phyloP scores from a whole-genome alignment of 2,888 invertebrate genomes.

The Lordiphosa andalusiaca region DNA sequence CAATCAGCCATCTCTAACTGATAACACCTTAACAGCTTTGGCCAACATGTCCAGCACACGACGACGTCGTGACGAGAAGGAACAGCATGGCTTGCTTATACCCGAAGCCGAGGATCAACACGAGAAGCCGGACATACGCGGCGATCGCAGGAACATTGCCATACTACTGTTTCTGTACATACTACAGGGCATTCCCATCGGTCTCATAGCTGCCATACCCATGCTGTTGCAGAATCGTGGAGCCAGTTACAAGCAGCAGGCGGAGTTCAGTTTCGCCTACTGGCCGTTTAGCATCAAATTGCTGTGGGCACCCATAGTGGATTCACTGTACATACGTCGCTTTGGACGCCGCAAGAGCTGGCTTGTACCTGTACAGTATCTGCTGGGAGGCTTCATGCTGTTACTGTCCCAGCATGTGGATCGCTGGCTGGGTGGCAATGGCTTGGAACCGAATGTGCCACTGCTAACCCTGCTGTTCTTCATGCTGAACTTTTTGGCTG shows the following conservation, averaged over 20 bases:
- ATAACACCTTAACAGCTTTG: not conserved
- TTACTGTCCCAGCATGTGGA: conserved; percentile 88
- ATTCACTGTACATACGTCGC: conserved; percentile 90
- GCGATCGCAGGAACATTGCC: conserved; percentile 90
- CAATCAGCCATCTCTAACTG: not conserved
- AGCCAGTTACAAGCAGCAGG: conserved; percentile 96
- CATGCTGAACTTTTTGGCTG: conserved; percentile 95
- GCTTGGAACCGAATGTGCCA: conserved; percentile 85
- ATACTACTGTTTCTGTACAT: conserved; percentile 95
- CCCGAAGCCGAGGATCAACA: conserved; percentile 21
- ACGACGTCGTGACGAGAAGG: conserved; percentile 10
- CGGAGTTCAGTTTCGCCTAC: conserved; percentile 94
- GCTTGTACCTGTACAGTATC: conserved; percentile 96
- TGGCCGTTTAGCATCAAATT: conserved; percentile 97
- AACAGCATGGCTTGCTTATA: conserved; percentile 15
- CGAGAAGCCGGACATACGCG: conserved; percentile 82
- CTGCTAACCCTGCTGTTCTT: conserved; percentile 93
- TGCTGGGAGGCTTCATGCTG: conserved; percentile 94
- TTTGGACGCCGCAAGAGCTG: conserved; percentile 97
- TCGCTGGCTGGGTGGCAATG: conserved; percentile 86
- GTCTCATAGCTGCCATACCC: conserved; percentile 95
- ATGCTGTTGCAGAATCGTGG: conserved; percentile 96
- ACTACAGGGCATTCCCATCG: conserved; percentile 96
- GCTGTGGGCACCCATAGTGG: conserved; percentile 99
- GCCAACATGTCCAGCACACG: conserved; percentile 11